Base-by-base conservation (phyloP, 2,113 vertebrate species). In the Apistogramma diplotaenia region DNA sequence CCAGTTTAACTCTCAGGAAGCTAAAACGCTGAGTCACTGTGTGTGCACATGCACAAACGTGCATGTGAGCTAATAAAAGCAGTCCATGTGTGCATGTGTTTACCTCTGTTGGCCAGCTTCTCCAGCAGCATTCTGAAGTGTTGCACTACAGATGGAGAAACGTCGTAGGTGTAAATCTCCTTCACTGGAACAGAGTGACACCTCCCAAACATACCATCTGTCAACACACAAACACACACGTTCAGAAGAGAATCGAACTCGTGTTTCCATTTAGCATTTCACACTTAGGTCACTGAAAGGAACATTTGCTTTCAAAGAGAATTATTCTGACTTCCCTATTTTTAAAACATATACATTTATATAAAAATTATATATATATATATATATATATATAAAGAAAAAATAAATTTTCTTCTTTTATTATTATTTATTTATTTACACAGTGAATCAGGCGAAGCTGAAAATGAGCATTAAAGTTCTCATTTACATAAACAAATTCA, bases 191-290 rank as follows among this genome's bases (percentile, higher is more conserved):
- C 61, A 84, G 85, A 91, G 93, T 96, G 96, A 92, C 98, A 99
- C 90, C 94, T 96, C 91, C 98, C 98, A 60, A 99, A 98, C 94
- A 97, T 93, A 40, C 96, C 97, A 84, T 99, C 98, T 99, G 95
- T 56, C 86, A 76, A 89, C 79, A 82, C 58, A 85, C 18, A 80
- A 29, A 76, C 37, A 65, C 1, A 85, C 27, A 56, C 37, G 2
- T 65, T 51, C 37, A 71, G 33, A 37, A 2, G 25, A 51, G 12
- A 49, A 55, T 49, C 16, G 6, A 19, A 82, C 76, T 7, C 18
- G 1, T 43, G 57, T 59, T 31, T 35, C 19, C 35, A 40, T 57
- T 62, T 65, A 43, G 29, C 37, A 65, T 62, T 59, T 61, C 13
- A 16, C 57, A 79, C 29, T 12, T 4, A 8, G 4, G 33, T 33